A percentile compares a stretch with the other conserved stretches of the same genome.
Conservation (phyloP, 1,140 invertebrate genomes). For the Halictus rubicundus region DNA sequence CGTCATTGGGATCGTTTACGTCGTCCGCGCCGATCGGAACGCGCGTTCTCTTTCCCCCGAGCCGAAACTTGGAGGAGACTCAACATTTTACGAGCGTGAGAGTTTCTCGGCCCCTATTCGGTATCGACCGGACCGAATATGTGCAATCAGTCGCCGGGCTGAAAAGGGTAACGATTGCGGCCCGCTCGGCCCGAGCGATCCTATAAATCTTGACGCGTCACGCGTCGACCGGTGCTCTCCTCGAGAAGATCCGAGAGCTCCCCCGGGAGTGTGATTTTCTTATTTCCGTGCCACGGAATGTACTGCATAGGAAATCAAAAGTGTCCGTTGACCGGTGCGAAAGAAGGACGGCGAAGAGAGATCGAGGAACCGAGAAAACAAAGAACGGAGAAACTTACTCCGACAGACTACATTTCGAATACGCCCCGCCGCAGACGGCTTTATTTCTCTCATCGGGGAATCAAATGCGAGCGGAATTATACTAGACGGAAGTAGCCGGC, state of each 20-base stretch:
- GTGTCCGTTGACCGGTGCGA: not conserved
- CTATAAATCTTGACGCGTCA: constrained; percentile 43
- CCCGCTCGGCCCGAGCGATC: constrained; percentile 25
- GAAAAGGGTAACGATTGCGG: constrained; percentile 33
- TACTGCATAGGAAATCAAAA: constrained; percentile 3
- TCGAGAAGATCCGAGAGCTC: constrained; percentile 1
- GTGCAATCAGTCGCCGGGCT: constrained; percentile 17
- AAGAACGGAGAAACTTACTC: not conserved
- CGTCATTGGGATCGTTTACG: no score
- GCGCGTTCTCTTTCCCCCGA: not conserved
- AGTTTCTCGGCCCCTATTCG: not conserved
- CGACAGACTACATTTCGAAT: not conserved
- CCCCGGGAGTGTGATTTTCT: constrained; percentile 26
- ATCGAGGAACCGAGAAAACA: not conserved
- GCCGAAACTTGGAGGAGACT: not conserved
- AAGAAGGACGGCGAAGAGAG: no score
- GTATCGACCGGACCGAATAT: not conserved
- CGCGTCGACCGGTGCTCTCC: constrained; percentile 15
- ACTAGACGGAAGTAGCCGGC: not conserved
- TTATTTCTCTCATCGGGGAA: constrained; percentile 10
- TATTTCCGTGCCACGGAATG: constrained; percentile 30
- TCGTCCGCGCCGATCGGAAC: no score
- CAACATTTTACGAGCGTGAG: not conserved
- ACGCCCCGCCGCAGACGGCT: not conserved
- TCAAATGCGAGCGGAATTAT: not conserved